Conservation (phyloP, 2,113 vertebrate genomes). For the Halcyon senegalensis region DNA sequence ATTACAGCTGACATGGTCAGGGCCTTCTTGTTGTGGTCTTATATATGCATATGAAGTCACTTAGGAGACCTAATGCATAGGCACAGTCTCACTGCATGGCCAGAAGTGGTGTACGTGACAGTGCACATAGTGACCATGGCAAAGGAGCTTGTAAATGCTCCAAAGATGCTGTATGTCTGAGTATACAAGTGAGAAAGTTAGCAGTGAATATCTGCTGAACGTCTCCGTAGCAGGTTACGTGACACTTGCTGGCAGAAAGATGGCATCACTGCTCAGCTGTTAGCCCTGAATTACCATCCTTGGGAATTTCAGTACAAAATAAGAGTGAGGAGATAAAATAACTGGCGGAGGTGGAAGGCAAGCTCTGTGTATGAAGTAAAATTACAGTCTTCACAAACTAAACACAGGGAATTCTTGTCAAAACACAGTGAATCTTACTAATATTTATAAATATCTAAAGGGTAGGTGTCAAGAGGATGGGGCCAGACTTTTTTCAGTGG, state of each 20-base stretch:
- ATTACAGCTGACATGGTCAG: neutral
- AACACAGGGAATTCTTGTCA: neutral
- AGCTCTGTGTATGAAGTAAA: neutral
- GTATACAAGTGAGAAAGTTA: neutral
- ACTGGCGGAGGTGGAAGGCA: neutral
- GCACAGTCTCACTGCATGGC: neutral
- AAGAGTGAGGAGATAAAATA: neutral
- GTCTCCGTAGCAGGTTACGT: neutral
- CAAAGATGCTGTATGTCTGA: neutral
- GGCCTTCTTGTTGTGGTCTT: neutral
- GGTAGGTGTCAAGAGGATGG: neutral
- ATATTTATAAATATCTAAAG: neutral
- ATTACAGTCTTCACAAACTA: neutral
- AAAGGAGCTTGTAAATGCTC: neutral
- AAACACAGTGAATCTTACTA: neutral
- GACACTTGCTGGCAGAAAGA: slow-evolving; percentile 16
- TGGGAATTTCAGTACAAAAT: neutral
- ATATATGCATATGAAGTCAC: neutral
- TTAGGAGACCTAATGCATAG: accelerated
- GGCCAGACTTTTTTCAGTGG: neutral
- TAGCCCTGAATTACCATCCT: neutral
- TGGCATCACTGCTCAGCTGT: slow-evolving; percentile 26
- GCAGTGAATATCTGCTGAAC: neutral
- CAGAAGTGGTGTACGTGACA: neutral
- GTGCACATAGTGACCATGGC: neutral